Conservation (phyloP, 2,113 vertebrate species). For the Nesogale talazaci region DNA sequence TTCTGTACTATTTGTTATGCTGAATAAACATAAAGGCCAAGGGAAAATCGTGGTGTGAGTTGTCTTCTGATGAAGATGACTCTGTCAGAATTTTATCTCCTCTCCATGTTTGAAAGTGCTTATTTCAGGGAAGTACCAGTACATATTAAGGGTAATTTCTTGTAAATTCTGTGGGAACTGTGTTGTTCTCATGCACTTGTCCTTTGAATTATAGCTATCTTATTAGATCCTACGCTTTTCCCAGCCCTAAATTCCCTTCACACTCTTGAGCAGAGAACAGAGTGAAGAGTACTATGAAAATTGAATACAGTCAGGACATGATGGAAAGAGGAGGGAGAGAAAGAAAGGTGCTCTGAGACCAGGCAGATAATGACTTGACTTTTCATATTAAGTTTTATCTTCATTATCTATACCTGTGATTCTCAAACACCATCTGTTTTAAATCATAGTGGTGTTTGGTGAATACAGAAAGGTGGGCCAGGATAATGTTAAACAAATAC, state of each 20-base stretch:
- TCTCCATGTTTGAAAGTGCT: constrained; percentile 4
- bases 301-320: not conserved
- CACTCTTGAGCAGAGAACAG: constrained; percentile 18
- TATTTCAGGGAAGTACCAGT: not conserved
- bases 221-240: not conserved
- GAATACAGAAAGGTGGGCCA: constrained; percentile 34
- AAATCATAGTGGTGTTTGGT: constrained; percentile 29
- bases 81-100: not conserved
- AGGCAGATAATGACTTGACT: constrained; percentile 25
- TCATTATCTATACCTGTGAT: not conserved
- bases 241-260: not conserved
- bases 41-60: not conserved
- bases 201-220: not conserved
- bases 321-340: not conserved
- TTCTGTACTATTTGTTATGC: not conserved
- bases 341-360: not conserved
- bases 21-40: not conserved
- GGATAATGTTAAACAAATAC: constrained; percentile 42
- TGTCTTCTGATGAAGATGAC: not conserved
- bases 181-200: not conserved
- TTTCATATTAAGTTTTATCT: not conserved
- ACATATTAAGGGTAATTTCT: not conserved
- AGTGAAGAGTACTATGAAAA: not conserved
- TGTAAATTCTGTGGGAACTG: not conserved
- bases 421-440: constrained; percentile 8